Evolutionary conservation across 2,797 vertebrate genomes (phyloP), one percentile per base, ranked within the genome.

Genomic region (Sebastes iracundus): DNA sequence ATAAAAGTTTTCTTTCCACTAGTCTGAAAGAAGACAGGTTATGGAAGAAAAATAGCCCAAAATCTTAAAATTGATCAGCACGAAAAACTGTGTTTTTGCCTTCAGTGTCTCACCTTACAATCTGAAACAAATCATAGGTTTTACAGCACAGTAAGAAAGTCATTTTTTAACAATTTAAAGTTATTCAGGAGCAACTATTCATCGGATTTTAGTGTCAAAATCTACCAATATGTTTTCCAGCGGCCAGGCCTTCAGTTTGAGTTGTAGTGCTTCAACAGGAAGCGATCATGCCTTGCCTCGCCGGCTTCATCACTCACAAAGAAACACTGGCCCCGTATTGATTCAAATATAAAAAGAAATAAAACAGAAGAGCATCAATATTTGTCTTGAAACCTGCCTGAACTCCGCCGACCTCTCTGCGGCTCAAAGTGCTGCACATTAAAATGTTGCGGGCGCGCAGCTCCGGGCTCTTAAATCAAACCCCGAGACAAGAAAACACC

Each of bases 351-450:
- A 32, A 35, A 23, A 25, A 55, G 12, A 61, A n/a, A 62, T 3
- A 58, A 69, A 77, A 67, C 53, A 22, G n/a, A 23, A 23, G 42
- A 72, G 58, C 71, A 81, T 89, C 80, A 74, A 90, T 88, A 86
- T 68, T 60, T 30, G 53, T 83, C 74, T 75, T 72, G 27, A 22
- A 65, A 0, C 60, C 22, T 0, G 18, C 22, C 23, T 20, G 68
- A 63, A 38, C 60, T 32, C n/a, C 1, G 4, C 59, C 9, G 38
- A 82, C 77, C 75, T 16, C 14, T 49, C 7, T 1, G 55, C 64
- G 52, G 72, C 77, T 77, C 49, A 62, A 66, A 62, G 27, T 30
- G 70, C 81, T 33, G 55, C 27, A n/a, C 62, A 27, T 79, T 81
- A 75, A 83, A 84, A 84, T 67, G 32, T 42, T 1, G 46, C 32